These are phyloP conservation scores for Morus bassanus DNA, from an alignment of 2,797 vertebrate genomes.

Conservation along the genomic window DNA sequence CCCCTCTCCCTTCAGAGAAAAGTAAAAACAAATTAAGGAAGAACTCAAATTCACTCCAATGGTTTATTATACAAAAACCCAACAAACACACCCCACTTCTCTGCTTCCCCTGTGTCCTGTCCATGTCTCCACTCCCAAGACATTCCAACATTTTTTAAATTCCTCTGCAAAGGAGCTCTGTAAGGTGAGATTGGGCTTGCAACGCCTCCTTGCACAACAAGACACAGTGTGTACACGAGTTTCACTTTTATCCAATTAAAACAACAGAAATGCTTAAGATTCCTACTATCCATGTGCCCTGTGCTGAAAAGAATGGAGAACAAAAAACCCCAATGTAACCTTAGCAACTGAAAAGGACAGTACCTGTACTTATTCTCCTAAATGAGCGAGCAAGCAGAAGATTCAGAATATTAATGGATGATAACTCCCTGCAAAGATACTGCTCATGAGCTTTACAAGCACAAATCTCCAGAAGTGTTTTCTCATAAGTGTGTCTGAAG, in stretches of 20 bases:
- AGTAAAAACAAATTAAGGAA: conserved; percentile 49
- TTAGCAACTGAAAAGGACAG: neutral
- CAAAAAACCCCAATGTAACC: neutral
- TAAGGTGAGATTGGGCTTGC: conserved; percentile 25
- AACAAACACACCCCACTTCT: conserved; percentile 35
- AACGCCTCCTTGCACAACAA: neutral
- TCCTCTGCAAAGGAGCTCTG: conserved; percentile 16
- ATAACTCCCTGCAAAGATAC: neutral
- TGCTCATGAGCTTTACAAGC: neutral
- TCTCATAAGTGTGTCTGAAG: neutral
- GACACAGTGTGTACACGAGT: neutral
- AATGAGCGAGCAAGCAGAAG: neutral
- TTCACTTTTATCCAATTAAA: neutral
- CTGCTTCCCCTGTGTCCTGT: conserved; percentile 4
- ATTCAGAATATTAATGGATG: neutral
- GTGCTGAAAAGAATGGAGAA: neutral
- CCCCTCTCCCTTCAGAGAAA: neutral
- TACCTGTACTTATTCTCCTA: neutral
- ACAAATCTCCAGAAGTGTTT: neutral
- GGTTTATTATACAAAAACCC: neutral
- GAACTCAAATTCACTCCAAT: neutral
- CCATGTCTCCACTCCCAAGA: conserved; percentile 44
- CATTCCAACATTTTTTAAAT: conserved; percentile 64
- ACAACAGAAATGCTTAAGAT: neutral
- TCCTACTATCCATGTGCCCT: neutral